phyloP scores from a whole-genome alignment of 2,888 invertebrate genomes.

The Nasonia oneida region DNA sequence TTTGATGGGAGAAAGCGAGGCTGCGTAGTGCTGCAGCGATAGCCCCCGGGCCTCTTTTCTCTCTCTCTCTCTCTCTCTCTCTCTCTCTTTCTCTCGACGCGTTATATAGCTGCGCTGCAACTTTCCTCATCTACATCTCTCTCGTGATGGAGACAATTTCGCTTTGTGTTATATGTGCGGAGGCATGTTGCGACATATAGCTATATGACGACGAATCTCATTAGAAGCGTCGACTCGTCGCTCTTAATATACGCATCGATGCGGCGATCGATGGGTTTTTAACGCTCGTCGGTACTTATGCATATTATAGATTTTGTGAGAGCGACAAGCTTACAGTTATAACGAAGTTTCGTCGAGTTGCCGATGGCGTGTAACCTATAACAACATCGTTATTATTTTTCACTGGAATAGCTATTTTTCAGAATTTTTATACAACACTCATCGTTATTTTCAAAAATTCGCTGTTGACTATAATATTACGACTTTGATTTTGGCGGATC shows the following conservation, averaged over 20 bases:
- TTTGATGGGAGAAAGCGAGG: slow-evolving; percentile 8
- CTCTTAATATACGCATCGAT: background rate
- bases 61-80: too few species aligned
- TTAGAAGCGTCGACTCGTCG: background rate
- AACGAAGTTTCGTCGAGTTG: background rate
- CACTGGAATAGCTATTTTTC: too few species aligned
- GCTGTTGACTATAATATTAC: too few species aligned
- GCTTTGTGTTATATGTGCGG: background rate
- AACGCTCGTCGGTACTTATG: background rate
- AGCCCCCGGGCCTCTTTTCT: slow-evolving; percentile 20
- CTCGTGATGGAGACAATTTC: slow-evolving; percentile 8
- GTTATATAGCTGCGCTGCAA: background rate
- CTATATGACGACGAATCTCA: background rate
- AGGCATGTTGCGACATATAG: too few species aligned
- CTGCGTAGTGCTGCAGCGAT: slow-evolving; percentile 8
- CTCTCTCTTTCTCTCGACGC: background rate
- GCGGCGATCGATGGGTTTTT: background rate
- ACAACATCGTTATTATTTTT: too few species aligned
- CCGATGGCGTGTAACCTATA: background rate
- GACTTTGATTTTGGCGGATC: background rate
- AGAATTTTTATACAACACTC: too few species aligned
- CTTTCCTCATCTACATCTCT: slow-evolving; percentile 27
- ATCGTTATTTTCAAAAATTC: background rate
- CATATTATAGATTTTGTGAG: background rate
- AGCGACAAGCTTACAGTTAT: background rate